A percentile compares a stretch with the other conserved stretches of the same genome.
Conservation (phyloP, 1,140 invertebrate genomes). For the Tribolium madens region DNA sequence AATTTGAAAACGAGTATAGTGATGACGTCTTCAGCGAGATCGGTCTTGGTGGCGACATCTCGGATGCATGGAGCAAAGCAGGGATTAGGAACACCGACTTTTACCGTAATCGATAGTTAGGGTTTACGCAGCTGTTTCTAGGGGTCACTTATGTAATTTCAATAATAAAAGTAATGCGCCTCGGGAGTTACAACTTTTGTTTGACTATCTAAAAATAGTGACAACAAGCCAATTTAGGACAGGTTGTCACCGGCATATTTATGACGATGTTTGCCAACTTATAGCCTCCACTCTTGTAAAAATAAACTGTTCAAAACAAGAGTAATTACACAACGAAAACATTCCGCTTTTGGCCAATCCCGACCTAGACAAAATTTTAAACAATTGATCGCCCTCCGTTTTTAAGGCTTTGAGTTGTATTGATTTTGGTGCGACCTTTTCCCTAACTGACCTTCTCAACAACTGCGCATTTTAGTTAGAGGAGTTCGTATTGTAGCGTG, state of each 20-base stretch:
- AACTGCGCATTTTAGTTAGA: conserved; percentile 32
- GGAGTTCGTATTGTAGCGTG: background rate
- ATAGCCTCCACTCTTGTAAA: background rate
- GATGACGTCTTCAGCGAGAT: too few species aligned
- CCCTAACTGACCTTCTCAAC: conserved; percentile 42
- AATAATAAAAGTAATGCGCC: background rate
- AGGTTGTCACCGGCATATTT: conserved; percentile 10
- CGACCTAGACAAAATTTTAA: conserved; percentile 10
- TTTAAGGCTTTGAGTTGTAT: conserved; percentile 10
- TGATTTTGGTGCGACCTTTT: conserved; percentile 38
- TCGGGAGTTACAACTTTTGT: background rate
- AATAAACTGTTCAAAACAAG: conserved; percentile 18
- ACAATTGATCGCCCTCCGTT: background rate
- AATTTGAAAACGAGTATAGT: too few species aligned
- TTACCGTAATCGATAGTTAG: too few species aligned
- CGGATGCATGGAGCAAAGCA: too few species aligned
- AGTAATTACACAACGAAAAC: conserved; percentile 16
- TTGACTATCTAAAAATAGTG: conserved; percentile 10
- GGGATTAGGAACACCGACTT: too few species aligned
- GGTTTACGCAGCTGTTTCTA: too few species aligned
- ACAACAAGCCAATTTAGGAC: conserved; percentile 13
- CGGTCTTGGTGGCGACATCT: too few species aligned
- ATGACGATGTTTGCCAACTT: conserved; percentile 22
- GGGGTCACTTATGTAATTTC: too few species aligned
- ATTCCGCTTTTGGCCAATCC: conserved; percentile 5